Conservation (phyloP, 2,113 vertebrate genomes). For the Ancistrus triradiatus region DNA sequence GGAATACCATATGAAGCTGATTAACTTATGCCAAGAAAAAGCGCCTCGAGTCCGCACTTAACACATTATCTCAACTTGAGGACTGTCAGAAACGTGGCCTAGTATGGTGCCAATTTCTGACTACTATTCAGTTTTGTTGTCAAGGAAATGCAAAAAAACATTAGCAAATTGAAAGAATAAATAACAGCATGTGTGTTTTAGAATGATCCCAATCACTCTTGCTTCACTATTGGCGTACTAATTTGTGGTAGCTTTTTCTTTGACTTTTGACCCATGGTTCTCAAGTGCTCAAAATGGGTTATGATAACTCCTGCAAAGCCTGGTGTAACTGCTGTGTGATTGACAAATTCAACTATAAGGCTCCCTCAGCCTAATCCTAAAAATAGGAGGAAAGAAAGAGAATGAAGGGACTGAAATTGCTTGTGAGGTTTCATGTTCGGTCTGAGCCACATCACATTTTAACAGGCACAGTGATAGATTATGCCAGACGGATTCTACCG, state of each 20-base stretch:
- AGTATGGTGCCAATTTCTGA: too few relatives aligned
- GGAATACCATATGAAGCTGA: too few relatives aligned
- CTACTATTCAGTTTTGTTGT: too few relatives aligned
- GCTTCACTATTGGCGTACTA: not conserved
- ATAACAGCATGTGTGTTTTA: too few relatives aligned
- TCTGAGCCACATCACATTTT: conserved; percentile 17
- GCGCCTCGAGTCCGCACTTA: not conserved
- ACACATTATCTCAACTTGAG: too few relatives aligned
- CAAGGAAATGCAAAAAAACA: not conserved
- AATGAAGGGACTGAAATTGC: not conserved
- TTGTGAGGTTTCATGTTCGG: too few relatives aligned
- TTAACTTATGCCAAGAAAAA: conserved; percentile 10
- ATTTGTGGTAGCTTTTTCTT: not conserved
- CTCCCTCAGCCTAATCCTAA: not conserved
- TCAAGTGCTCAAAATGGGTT: conserved; percentile 22
- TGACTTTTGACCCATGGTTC: conserved; percentile 12
- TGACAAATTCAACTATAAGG: conserved; percentile 17
- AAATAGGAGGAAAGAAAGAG: not conserved
- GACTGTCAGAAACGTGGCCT: too few relatives aligned
- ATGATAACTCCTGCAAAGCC: not conserved
- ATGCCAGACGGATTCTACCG: not conserved
- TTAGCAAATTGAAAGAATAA: too few relatives aligned
- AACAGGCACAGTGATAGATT: not conserved
- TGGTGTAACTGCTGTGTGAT: conserved; percentile 11
- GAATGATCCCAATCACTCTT: too few relatives aligned